These are phyloP conservation scores for Drosophila mojavensis DNA, from an alignment of 1,140 invertebrate genomes.

Conservation along the genomic window DNA sequence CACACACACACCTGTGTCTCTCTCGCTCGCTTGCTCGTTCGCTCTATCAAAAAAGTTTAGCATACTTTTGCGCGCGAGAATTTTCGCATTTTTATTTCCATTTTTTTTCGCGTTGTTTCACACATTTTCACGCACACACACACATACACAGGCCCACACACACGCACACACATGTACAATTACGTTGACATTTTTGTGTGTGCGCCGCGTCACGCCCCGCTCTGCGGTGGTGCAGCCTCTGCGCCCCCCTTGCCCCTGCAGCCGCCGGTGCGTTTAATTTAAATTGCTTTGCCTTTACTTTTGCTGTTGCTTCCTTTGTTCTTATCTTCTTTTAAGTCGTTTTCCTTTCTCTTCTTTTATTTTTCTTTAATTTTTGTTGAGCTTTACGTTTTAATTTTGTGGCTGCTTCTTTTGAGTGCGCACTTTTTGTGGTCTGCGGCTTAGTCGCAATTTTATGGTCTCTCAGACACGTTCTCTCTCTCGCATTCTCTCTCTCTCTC, in stretches of 20 bases:
- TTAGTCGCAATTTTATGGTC: slow-evolving; percentile 38
- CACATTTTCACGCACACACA: slow-evolving; percentile 60
- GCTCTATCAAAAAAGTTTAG: slow-evolving; percentile 43
- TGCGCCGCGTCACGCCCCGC: slow-evolving; percentile 23
- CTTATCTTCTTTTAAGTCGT: slow-evolving; percentile 30
- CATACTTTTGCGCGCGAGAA: slow-evolving; percentile 56
- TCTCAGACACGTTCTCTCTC: slow-evolving; percentile 18
- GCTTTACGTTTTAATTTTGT: slow-evolving; percentile 37
- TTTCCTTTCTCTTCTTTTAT: slow-evolving; percentile 35
- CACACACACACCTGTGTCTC: slow-evolving; percentile 9
- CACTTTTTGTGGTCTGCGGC: slow-evolving; percentile 42
- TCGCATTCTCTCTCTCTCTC: slow-evolving; percentile 5
- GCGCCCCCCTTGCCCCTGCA: neutral
- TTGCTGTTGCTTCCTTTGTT: neutral
- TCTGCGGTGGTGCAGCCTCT: neutral
- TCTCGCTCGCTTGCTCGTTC: too few relatives aligned
- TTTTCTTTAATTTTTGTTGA: slow-evolving; percentile 7
- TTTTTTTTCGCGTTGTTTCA: slow-evolving; percentile 10
- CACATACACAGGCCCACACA: slow-evolving; percentile 39
- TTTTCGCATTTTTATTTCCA: slow-evolving; percentile 43
- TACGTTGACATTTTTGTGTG: slow-evolving; percentile 54
- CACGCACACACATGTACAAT: slow-evolving; percentile 25
- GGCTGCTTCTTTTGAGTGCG: slow-evolving; percentile 44
- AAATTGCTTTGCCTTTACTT: slow-evolving; percentile 66
- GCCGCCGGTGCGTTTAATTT: slow-evolving; percentile 64